phyloP scores from a whole-genome alignment of 2,797 vertebrate species.

The Danio albolineatus region DNA sequence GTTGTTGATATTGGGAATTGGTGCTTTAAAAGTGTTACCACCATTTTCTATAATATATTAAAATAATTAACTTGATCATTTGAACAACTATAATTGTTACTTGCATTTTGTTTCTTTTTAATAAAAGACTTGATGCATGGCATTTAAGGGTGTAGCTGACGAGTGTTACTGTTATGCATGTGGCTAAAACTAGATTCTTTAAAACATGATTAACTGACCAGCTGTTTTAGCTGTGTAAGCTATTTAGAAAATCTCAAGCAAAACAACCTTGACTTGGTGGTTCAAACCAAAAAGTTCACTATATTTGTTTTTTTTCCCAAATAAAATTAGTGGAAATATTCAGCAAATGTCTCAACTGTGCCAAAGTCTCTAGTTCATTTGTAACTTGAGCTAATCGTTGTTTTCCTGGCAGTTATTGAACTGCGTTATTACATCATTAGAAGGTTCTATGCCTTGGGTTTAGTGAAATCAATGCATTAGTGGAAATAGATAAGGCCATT shows the following conservation, averaged over 20 bases:
- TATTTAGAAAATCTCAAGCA: background rate
- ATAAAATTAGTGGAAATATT: conserved; percentile 7
- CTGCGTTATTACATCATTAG: conserved; percentile 12
- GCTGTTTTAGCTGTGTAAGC: background rate
- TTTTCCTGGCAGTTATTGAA: conserved; percentile 5
- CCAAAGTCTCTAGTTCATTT: background rate
- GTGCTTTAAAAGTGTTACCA: too few relatives aligned
- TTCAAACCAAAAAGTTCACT: background rate
- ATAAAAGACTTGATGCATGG: background rate
- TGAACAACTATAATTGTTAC: too few relatives aligned
- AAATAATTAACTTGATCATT: too few relatives aligned
- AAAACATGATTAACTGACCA: background rate
- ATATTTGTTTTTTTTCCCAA: background rate
- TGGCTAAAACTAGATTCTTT: background rate
- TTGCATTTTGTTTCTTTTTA: background rate
- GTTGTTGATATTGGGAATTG: too few relatives aligned
- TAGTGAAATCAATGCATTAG: background rate
- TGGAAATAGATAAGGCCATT: background rate
- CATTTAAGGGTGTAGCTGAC: conserved; percentile 7
- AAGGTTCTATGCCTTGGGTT: background rate
- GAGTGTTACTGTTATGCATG: conserved; percentile 4
- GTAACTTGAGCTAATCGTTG: background rate
- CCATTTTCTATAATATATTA: too few relatives aligned
- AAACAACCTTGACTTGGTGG: background rate
- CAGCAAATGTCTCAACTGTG: background rate